Conservation (phyloP, 2,888 invertebrate species). For the Epistrophella euchroma region DNA sequence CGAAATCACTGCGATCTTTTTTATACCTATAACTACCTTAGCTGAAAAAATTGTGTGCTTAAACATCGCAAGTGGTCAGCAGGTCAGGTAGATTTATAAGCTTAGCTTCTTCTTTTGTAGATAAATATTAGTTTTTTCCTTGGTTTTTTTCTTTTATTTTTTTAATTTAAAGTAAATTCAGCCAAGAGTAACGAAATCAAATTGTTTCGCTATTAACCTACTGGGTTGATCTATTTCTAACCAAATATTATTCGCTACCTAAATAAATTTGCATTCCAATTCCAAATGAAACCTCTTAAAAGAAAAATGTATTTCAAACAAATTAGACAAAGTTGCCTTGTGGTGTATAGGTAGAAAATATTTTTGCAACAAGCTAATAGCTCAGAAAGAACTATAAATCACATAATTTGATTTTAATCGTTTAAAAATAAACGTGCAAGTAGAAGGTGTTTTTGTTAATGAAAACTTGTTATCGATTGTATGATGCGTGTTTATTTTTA, state of each 20-base stretch:
- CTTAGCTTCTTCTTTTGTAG: neutral
- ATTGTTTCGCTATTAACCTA: conserved; percentile 8
- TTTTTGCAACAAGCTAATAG: conserved; percentile 55
- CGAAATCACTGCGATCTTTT: conserved; percentile 25
- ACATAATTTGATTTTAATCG: conserved; percentile 70
- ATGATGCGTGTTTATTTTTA: conserved; percentile 41
- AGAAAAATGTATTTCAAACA: neutral
- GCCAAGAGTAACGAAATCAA: conserved; percentile 27
- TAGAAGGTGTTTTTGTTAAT: neutral
- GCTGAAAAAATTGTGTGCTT: conserved; percentile 5
- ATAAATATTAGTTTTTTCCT: neutral
- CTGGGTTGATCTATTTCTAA: neutral
- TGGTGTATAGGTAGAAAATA: neutral
- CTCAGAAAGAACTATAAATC: conserved; percentile 49
- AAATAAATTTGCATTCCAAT: conserved; percentile 4
- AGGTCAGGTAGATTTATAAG: neutral
- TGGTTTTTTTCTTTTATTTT: neutral
- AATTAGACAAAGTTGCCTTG: conserved; percentile 11
- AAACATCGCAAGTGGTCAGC: neutral
- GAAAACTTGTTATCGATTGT: conserved; percentile 35
- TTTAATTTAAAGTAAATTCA: neutral
- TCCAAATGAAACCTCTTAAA: neutral
- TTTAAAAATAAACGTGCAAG: conserved; percentile 3
- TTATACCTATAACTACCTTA: neutral
- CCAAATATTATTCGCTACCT: neutral